phyloP scores from a whole-genome alignment of 2,888 invertebrate species.

The Chloroclystis v-ata region DNA sequence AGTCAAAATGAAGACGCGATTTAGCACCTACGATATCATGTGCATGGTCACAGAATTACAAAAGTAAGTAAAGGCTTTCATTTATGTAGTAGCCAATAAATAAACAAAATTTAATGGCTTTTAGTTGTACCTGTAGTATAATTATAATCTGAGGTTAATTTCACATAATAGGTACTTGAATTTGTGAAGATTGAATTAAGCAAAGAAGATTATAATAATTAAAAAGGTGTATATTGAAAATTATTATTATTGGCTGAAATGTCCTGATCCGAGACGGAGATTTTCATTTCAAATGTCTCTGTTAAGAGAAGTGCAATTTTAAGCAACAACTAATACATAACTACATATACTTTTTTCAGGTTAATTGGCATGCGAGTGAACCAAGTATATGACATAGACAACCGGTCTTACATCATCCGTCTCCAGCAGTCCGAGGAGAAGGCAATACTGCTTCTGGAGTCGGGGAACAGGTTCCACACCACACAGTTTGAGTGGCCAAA shows the following conservation, averaged over 20 bases:
- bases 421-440: slow-evolving; percentile 92
- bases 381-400: slow-evolving; percentile 98
- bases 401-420: slow-evolving; percentile 95
- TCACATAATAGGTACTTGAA: no score
- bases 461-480: slow-evolving; percentile 94
- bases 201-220: no score
- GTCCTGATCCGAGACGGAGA: no score
- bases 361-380: slow-evolving; percentile 94
- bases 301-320: no score
- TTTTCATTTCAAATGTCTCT: no score
- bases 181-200: no score
- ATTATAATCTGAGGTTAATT: no score
- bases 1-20: slow-evolving; percentile 91
- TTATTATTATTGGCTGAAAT: no score
- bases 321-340: neutral
- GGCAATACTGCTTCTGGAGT: slow-evolving; percentile 92
- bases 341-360: slow-evolving; percentile 60
- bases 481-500: slow-evolving; percentile 99
- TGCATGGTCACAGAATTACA: slow-evolving; percentile 93
- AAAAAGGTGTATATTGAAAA: no score
- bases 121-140: no score
- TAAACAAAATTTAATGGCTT: no score
- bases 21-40: slow-evolving; percentile 94
- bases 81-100: no score
- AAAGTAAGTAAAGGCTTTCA: slow-evolving; percentile 77